Evolutionary conservation across 2,113 vertebrate genomes (phyloP).

Genomic region (Muscicapa adusta): DNA sequence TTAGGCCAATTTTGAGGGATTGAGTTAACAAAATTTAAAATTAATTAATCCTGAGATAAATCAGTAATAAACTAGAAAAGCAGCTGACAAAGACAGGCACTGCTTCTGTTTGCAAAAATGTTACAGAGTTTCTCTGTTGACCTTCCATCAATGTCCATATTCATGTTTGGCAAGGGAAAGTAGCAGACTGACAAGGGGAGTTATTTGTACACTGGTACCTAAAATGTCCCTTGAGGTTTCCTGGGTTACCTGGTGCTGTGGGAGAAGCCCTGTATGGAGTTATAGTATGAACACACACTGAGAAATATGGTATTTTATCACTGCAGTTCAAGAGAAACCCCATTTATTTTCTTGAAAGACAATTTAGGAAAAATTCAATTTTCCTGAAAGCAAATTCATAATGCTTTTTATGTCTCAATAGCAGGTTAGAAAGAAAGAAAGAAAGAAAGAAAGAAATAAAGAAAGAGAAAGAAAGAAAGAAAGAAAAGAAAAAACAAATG

Average conservation of each 20-base stretch:
- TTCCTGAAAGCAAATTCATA: neutral
- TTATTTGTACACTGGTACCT: neutral
- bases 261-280: neutral
- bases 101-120: neutral
- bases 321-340: neutral
- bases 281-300: rapidly evolving
- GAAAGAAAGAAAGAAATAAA: too few species aligned
- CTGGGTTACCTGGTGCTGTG: neutral
- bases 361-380: neutral
- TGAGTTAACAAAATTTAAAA: neutral
- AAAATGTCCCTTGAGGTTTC: neutral
- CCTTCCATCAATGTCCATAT: neutral
- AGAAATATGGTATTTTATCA: neutral
- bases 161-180: neutral
- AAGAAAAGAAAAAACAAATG: too few species aligned
- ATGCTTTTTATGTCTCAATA: neutral
- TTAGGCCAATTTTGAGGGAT: neutral
- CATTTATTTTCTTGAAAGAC: neutral
- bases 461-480: too few species aligned
- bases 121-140: neutral
- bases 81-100: neutral
- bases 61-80: neutral
- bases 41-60: neutral
- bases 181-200: neutral
- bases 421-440: neutral